A percentile compares a stretch with the other conserved stretches of the same genome.
Conservation (phyloP, 2,113 vertebrate species). For the Microtus pennsylvanicus region DNA sequence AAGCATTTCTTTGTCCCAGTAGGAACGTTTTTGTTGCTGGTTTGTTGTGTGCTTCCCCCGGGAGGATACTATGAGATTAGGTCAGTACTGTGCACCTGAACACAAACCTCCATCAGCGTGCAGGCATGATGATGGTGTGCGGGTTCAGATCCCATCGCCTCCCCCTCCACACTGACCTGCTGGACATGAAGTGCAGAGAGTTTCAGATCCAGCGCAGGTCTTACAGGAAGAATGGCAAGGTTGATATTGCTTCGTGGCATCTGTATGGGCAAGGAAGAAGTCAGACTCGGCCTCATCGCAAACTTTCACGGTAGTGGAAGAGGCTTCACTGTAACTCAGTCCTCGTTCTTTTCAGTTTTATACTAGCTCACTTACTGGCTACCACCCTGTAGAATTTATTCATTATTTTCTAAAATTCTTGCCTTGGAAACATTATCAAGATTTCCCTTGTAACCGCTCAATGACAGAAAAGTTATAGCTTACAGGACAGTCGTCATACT, state of each 20-base stretch:
- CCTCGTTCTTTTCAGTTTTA: neutral
- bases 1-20: neutral
- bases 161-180: conserved; percentile 85
- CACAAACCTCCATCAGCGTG: neutral
- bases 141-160: neutral
- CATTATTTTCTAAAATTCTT: neutral
- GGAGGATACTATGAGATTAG: no score
- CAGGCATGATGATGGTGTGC: no score
- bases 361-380: neutral
- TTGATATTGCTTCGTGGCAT: conserved; percentile 36
- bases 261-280: conserved; percentile 72
- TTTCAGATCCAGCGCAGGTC: conserved; percentile 85
- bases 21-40: neutral
- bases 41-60: neutral
- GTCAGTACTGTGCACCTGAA: neutral
- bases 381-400: neutral
- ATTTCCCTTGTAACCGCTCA: neutral
- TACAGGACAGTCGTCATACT: neutral
- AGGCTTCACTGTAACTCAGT: neutral
- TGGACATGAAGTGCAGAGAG: conserved; percentile 89
- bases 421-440: neutral
- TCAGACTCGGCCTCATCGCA: neutral
- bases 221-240: conserved; percentile 88
- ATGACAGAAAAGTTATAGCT: neutral
- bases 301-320: neutral